Percentiles rank a stretch among this genome's conserved stretches.
These are phyloP conservation scores for Pachycephala philippinensis DNA, from an alignment of 2,113 vertebrate species.

Conservation along the genomic window DNA sequence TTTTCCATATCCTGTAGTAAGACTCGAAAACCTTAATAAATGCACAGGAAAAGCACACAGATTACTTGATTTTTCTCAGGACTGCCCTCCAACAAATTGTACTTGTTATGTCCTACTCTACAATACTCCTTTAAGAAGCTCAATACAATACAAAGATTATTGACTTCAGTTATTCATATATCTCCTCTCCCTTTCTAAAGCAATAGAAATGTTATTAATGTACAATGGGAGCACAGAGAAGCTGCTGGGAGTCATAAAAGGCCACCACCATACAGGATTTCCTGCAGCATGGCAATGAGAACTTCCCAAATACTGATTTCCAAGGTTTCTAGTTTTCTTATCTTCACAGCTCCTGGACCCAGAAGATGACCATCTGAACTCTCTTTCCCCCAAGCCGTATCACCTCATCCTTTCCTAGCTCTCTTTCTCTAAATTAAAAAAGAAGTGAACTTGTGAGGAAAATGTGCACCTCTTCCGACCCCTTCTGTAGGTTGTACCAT, in stretches of 20 bases:
- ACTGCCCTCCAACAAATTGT: not conserved
- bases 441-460: not conserved
- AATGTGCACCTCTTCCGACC: not conserved
- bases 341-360: not conserved
- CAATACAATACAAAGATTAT: not conserved
- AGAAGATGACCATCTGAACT: not conserved
- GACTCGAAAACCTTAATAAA: not conserved
- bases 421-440: not conserved
- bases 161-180: not conserved
- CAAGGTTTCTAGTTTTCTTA: not conserved
- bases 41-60: not conserved
- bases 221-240: not conserved
- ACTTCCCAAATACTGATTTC: not conserved
- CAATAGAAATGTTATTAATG: not conserved
- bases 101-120: not conserved
- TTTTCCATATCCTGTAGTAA: not conserved
- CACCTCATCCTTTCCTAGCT: not conserved
- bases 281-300: not conserved
- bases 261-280: not conserved
- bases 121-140: not conserved
- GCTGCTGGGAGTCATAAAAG: not conserved
- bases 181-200: not conserved
- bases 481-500: not conserved
- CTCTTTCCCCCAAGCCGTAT: no score
- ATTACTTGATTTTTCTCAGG: not conserved